Base-by-base conservation (phyloP, 1,140 invertebrate genomes). In the Drosophila aff. region DNA sequence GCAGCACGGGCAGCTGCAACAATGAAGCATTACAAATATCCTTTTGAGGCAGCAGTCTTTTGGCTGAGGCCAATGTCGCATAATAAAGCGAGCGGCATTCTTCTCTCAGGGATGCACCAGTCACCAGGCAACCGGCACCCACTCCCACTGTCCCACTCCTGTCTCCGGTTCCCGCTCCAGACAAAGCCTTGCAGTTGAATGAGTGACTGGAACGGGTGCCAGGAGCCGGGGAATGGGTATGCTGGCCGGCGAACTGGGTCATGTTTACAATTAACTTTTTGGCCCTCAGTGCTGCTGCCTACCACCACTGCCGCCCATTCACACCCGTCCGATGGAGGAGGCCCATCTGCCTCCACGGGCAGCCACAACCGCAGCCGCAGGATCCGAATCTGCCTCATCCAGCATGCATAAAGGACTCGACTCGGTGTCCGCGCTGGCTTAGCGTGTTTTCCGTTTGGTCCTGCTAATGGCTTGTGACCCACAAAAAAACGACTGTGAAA, bases 201-300 rank as follows among this genome's bases (percentile, higher is more conserved):
- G 65, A 67, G 59, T 46, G 76, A 66, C 55, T 50, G 41, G 55
- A 31, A n/a, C 38, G 33, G 63, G 31, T 21, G 16, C 11, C 40
- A 23, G 23, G 46, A 26, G 47, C 23, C 23, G 18, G 23, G 53
- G 28, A 28, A 33, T 38, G 67, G 66, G 53, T 49, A 33, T 46
- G 18, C 23, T 49, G 72, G 60, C 40, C 60, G 52, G 41, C 55
- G 75, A 89, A 89, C 77, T 89, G 74, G 84, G 84, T 89, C 81
- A 89, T 89, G 85, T 89, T 89, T 89, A 89, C 84, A 89, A 89
- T 89, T 89, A 89, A 89, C 85, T 89, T 90, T 90, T 79, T 60
- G 73, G 74, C 66, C 76, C 68, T 52, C 46, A 73, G 69, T 73
- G 68, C 31, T 73, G 68, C 31, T 31, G 38, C 52, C n/a, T 16